Evolutionary conservation across 2,113 vertebrate genomes (phyloP).

Genomic region (Rhea americana): DNA sequence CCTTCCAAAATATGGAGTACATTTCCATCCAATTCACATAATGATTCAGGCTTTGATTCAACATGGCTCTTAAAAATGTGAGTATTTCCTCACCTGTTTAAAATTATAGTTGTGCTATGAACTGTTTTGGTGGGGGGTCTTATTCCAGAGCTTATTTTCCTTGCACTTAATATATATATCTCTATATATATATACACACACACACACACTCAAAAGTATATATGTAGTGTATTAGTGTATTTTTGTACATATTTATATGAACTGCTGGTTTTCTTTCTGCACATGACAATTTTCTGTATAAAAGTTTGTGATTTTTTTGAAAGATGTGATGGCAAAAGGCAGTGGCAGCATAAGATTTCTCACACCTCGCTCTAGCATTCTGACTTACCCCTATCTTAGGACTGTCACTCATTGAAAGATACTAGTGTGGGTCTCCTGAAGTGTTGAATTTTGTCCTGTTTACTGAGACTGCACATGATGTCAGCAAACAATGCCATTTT

Average conservation of each 20-base stretch:
- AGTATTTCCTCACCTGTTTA: slow-evolving; percentile 34
- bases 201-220: too few relatives aligned
- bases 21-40: slow-evolving; percentile 49
- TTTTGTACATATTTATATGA: not conserved
- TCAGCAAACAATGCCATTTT: not conserved
- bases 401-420: not conserved
- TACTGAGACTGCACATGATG: not conserved
- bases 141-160: slow-evolving; percentile 6
- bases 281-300: not conserved
- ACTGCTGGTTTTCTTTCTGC: not conserved
- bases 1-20: not conserved
- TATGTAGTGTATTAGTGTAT: too few relatives aligned
- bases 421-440: not conserved
- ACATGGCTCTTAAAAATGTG: slow-evolving; percentile 20
- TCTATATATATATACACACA: not conserved
- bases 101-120: slow-evolving; percentile 13
- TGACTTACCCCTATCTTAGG: not conserved
- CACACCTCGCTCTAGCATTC: not conserved
- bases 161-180: not conserved
- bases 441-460: not conserved
- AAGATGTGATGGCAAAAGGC: not conserved
- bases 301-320: not conserved
- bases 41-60: slow-evolving; percentile 40
- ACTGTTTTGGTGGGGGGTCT: not conserved
- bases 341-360: slow-evolving; percentile 18